Conservation (phyloP, 1,140 invertebrate species). For the Meteorus sp. region DNA sequence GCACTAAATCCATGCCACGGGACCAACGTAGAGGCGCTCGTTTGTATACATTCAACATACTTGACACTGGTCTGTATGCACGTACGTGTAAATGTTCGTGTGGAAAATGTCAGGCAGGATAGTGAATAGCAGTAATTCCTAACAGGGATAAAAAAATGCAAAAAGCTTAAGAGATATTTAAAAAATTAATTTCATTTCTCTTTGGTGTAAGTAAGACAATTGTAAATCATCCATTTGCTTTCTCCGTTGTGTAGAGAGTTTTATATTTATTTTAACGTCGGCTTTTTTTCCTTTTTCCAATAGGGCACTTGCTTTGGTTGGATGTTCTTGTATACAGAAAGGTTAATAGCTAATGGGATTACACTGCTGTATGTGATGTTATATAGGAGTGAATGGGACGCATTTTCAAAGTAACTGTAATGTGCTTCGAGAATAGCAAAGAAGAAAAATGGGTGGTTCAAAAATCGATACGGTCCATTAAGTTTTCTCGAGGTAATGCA, state of each 20-base stretch:
- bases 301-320: background rate
- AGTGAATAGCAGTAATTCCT: background rate
- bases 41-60: constrained; percentile 16
- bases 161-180: background rate
- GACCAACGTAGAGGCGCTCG: background rate
- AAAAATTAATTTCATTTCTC: too few species aligned
- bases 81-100: too few species aligned
- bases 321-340: too few species aligned
- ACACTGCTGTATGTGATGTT: too few species aligned
- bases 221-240: background rate
- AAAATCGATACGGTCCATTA: constrained; percentile 6
- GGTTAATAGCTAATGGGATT: too few species aligned
- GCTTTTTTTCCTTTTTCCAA: too few species aligned
- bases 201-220: background rate
- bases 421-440: background rate
- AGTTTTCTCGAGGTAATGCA: background rate
- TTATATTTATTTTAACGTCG: too few species aligned
- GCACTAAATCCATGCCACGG: constrained; percentile 19
- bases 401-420: too few species aligned
- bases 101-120: too few species aligned
- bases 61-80: too few species aligned
- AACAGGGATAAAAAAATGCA: background rate
- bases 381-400: too few species aligned
- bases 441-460: background rate
- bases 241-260: background rate